A percentile compares a stretch with the other conserved stretches of the same genome.
Evolutionary conservation across 2,113 vertebrate genomes (phyloP).

Genomic region (Trogon melanurus): DNA sequence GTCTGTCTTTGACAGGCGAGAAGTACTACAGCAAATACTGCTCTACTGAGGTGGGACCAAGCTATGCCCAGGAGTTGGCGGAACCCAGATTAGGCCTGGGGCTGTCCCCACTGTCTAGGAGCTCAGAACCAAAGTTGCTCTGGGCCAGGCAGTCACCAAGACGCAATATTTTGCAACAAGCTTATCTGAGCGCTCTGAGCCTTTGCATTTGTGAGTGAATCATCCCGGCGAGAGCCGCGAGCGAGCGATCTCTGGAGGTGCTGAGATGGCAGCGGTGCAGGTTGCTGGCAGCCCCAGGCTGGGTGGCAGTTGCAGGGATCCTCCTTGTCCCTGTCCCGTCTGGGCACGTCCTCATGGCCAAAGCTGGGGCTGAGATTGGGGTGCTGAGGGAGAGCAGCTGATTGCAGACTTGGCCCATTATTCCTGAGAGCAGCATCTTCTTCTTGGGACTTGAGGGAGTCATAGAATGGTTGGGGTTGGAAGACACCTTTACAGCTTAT

Average conservation of each 20-base stretch:
- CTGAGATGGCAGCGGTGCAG: background rate
- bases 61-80: background rate
- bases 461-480: background rate
- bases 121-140: background rate
- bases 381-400: background rate
- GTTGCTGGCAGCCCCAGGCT: background rate
- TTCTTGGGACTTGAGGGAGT: accelerated
- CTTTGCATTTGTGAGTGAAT: conserved; percentile 41
- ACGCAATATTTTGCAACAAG: conserved; percentile 1
- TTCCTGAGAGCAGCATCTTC: background rate
- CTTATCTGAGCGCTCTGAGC: background rate
- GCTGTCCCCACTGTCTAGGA: background rate
- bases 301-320: background rate
- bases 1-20: background rate
- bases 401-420: background rate
- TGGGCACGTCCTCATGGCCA: background rate
- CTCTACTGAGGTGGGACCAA: background rate
- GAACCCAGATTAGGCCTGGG: background rate
- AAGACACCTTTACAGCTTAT: background rate
- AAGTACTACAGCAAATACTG: background rate
- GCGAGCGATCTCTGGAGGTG: background rate
- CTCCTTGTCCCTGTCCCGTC: background rate
- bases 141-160: background rate
- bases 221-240: background rate
- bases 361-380: background rate